These are phyloP conservation scores for Monodelphis domestica DNA, from an alignment of 2,797 vertebrate genomes.

Conservation along the genomic window DNA sequence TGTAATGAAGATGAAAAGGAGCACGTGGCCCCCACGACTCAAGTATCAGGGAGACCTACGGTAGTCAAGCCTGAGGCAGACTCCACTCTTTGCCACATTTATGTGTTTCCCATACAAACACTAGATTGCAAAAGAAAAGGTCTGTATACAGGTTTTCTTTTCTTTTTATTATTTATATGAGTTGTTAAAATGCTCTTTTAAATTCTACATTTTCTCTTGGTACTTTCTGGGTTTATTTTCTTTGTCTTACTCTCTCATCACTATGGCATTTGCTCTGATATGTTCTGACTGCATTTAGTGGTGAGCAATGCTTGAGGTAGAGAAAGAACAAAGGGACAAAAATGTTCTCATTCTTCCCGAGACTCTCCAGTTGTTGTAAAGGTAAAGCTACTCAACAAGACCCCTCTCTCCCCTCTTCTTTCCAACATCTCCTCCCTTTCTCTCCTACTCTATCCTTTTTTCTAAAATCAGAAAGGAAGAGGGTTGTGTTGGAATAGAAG, in stretches of 20 bases:
- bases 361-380: neutral
- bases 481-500: neutral
- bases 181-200: conserved; percentile 12
- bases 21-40: conserved; percentile 74
- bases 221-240: conserved; percentile 23
- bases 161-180: neutral
- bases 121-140: conserved; percentile 95
- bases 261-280: neutral
- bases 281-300: conserved; percentile 1
- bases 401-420: neutral
- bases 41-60: conserved; percentile 73
- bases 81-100: conserved; percentile 91
- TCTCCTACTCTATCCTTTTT: neutral
- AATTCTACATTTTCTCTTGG: neutral
- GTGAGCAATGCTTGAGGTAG: neutral
- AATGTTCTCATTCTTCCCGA: neutral
- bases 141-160: conserved; percentile 80
- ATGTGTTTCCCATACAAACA: conserved; percentile 90
- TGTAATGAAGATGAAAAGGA: conserved; percentile 84
- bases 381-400: neutral
- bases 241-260: neutral
- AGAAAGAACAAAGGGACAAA: neutral
- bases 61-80: conserved; percentile 85
- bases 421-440: neutral
- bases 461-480: neutral